phyloP scores from a whole-genome alignment of 2,113 vertebrate species.

The Lichenostomus cassidix region DNA sequence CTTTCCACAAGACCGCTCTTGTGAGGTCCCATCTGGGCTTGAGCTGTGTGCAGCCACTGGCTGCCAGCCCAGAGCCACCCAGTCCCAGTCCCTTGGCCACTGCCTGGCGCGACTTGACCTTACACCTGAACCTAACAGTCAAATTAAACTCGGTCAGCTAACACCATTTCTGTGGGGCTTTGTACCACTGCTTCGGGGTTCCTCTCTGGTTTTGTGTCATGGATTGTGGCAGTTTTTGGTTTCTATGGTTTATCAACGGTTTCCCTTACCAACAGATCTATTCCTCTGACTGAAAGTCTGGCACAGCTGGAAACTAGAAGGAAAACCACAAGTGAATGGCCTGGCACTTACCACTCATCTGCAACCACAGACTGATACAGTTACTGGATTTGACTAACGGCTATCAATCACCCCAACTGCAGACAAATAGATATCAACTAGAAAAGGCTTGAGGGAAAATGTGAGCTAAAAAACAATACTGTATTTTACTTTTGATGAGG shows the following conservation, averaged over 20 bases:
- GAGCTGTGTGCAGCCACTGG: background rate
- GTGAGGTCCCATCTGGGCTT: background rate
- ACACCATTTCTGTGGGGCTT: background rate
- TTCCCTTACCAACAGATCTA: slow-evolving; percentile 76
- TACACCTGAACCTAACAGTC: background rate
- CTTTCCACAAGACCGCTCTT: background rate
- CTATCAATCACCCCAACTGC: slow-evolving; percentile 77
- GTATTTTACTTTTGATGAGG: background rate
- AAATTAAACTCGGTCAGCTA: background rate
- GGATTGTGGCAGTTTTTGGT: slow-evolving; percentile 77
- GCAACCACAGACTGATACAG: slow-evolving; percentile 78
- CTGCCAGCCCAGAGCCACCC: background rate
- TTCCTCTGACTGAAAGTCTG: slow-evolving; percentile 75
- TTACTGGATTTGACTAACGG: slow-evolving; percentile 81
- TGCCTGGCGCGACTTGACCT: background rate
- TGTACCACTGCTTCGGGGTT: background rate
- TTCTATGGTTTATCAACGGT: slow-evolving; percentile 78
- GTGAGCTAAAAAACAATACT: background rate
- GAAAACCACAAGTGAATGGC: slow-evolving; percentile 81
- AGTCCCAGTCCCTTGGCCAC: fast-evolving
- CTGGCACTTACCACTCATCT: slow-evolving; percentile 74
- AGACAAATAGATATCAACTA: slow-evolving; percentile 48
- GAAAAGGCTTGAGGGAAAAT: slow-evolving; percentile 35
- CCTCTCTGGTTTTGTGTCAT: slow-evolving; percentile 36
- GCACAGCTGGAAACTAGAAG: slow-evolving; percentile 76